Base-by-base conservation (phyloP, 2,113 vertebrate species). In the Catagonus wagneri region DNA sequence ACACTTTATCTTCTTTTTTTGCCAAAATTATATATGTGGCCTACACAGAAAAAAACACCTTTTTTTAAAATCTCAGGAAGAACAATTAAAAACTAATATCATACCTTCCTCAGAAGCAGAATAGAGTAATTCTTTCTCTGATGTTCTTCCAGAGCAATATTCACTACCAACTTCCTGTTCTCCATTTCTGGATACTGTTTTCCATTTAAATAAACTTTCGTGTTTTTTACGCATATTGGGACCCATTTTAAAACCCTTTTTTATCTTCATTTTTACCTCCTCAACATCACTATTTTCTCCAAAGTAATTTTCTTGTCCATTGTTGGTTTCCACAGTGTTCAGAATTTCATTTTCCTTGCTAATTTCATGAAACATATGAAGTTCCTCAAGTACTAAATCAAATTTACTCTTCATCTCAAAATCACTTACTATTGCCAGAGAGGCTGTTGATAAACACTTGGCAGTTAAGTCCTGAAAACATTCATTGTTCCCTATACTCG, bases 381-480 rank as follows among this genome's bases (percentile, higher is more conserved):
- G 98, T 96, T 99, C 99, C 97, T 99, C 98, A 86, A 99, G 89
- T 44, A 99, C 99, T 94, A 98, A 96, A 98, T 99, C 98, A 86
- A 99, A 99, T 93, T 98, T 97, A 71, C 97, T 98, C 94, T 99
- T 99, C 98, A 99, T 98, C 96, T 99, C 98, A 97, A 99, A 99
- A 97, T 98, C 81, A 0, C 96, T 92, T 71, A 11, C 94, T 87
- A 76, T 83, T 86, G 80, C 87, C 83, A 96, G 97, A 93, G 92
- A 71, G 97, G 98, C 97, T 96, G 96, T 98, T 96, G 96, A 97
- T 97, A 98, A 98, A 98, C 96, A 95, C 76, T 98, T 86, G 83
- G 96, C 81, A 97, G 91, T 93, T 94, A 85, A 78, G 71, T 97
- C 88, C 97, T 98, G 97, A 98, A 97, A 97, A 91, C 50, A 76